Conservation (phyloP, 2,888 invertebrate species). For the Xylocampa areola region DNA sequence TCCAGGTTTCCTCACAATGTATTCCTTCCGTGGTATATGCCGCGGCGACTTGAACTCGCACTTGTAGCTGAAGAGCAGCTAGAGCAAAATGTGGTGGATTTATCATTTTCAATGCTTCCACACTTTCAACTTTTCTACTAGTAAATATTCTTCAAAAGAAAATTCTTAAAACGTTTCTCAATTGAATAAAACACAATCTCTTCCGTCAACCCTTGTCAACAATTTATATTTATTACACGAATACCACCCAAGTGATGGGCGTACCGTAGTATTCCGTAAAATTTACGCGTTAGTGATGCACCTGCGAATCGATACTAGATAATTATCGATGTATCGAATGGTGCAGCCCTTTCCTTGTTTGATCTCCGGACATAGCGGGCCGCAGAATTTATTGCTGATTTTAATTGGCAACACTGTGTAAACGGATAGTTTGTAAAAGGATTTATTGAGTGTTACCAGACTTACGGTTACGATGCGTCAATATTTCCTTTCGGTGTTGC, state of each 20-base stretch:
- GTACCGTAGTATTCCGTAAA: slow-evolving; percentile 58
- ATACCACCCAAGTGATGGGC: slow-evolving; percentile 66
- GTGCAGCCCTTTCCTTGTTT: slow-evolving; percentile 79
- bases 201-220: slow-evolving; percentile 28
- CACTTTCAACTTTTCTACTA: too few species aligned
- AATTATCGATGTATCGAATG: slow-evolving; percentile 71
- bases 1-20: too few species aligned
- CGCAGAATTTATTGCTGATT: slow-evolving; percentile 68
- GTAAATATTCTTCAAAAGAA: not conserved
- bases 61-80: too few species aligned
- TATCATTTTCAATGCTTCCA: too few species aligned
- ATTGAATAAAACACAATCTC: slow-evolving; percentile 1
- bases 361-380: slow-evolving; percentile 62
- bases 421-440: slow-evolving; percentile 54
- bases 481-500: slow-evolving; percentile 51
- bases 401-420: slow-evolving; percentile 67
- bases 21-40: too few species aligned
- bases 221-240: slow-evolving; percentile 47
- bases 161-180: not conserved
- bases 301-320: slow-evolving; percentile 64
- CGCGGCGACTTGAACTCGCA: too few species aligned
- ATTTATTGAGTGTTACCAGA: slow-evolving; percentile 55
- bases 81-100: too few species aligned
- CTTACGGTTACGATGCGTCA: slow-evolving; percentile 48
- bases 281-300: slow-evolving; percentile 68